Base-by-base conservation (phyloP, 2,888 invertebrate species). In the Epicampocera succincta region DNA sequence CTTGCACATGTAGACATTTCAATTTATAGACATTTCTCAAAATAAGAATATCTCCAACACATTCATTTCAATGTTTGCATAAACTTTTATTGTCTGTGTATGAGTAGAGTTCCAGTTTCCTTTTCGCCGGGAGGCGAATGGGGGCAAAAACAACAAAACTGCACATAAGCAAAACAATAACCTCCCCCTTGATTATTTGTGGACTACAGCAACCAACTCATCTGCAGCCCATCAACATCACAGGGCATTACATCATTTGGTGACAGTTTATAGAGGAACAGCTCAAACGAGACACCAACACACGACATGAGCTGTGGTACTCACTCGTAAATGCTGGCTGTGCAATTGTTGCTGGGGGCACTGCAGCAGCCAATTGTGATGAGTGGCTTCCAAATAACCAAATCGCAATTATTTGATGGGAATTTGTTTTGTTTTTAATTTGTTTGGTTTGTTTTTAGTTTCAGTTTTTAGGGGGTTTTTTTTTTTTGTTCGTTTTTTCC, bases 291-390 rank as follows among this genome's bases (percentile, higher is more conserved):
- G 19, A 44, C 38, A 42, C 17, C 52, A 9, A 11, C 42, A 52
- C 19, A 33, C 25, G 52, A 38, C 21, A 21, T 29, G 17, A 15
- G 4, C 25, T 25, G 33, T 4, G 3, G 33, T n/a, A n/a, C n/a
- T n/a, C n/a, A n/a, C n/a, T n/a, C n/a, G 33, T 33, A 54, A 13
- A 65, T 83, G n/a, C n/a, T n/a, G 78, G 29, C 8, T 38, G 54
- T 84, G 84, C 83, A 78, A 73, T 76, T 84, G 79, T 85, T 83
- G 83, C 85, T 83, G 71, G 58, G 58, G 84, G 84, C 85, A 83
- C 84, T 85, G 85, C 87, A 86, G 85, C 85, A 86, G 85, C 85
- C 86, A 86, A 86, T 86, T 86, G 86, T 83, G 83, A 82, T 80
- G 83, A 84, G 79, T 76, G 65, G 73, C 74, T 76, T 69, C 75